Percentiles rank a stretch among this genome's conserved stretches.
These are phyloP conservation scores for Armadillidium nasatum DNA, from an alignment of 1,140 invertebrate species.

Conservation along the genomic window DNA sequence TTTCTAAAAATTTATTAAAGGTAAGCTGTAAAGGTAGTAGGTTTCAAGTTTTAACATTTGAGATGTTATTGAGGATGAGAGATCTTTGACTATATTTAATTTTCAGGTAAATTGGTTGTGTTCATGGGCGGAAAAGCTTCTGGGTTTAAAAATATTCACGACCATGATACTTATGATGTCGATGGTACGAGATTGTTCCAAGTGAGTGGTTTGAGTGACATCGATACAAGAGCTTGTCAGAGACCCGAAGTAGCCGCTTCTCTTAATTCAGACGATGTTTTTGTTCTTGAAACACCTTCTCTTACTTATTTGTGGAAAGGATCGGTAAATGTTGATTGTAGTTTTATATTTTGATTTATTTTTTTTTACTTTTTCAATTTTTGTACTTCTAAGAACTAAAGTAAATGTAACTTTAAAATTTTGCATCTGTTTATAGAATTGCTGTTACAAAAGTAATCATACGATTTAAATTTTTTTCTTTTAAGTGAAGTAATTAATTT, in stretches of 20 bases:
- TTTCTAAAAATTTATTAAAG: too few relatives aligned
- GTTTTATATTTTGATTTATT: too few relatives aligned
- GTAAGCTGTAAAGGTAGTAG: too few relatives aligned
- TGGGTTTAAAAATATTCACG: slow-evolving; percentile 57
- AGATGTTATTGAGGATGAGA: not conserved
- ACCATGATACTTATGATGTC: slow-evolving; percentile 60
- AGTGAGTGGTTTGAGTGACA: slow-evolving; percentile 56
- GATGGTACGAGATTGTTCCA: slow-evolving; percentile 61
- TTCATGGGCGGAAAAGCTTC: slow-evolving; percentile 60
- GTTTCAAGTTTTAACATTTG: too few relatives aligned
- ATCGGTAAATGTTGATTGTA: slow-evolving; percentile 56
- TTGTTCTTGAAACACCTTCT: slow-evolving; percentile 59
- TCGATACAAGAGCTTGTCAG: slow-evolving; percentile 63
- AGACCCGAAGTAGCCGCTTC: slow-evolving; percentile 58
- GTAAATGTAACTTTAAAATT: too few relatives aligned
- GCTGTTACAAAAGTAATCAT: too few relatives aligned
- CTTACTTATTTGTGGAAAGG: slow-evolving; percentile 65
- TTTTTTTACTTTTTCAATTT: too few relatives aligned
- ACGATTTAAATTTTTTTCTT: too few relatives aligned
- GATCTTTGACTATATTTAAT: not conserved
- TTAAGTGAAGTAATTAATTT: too few relatives aligned
- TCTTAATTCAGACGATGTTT: slow-evolving; percentile 67
- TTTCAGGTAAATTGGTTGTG: slow-evolving; percentile 59
- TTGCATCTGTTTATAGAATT: too few relatives aligned
- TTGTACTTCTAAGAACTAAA: too few relatives aligned